Percentiles rank a stretch among this genome's conserved stretches.
Evolutionary conservation across 2,888 invertebrate species (phyloP).

Genomic region (Standfussiana lucernea): DNA sequence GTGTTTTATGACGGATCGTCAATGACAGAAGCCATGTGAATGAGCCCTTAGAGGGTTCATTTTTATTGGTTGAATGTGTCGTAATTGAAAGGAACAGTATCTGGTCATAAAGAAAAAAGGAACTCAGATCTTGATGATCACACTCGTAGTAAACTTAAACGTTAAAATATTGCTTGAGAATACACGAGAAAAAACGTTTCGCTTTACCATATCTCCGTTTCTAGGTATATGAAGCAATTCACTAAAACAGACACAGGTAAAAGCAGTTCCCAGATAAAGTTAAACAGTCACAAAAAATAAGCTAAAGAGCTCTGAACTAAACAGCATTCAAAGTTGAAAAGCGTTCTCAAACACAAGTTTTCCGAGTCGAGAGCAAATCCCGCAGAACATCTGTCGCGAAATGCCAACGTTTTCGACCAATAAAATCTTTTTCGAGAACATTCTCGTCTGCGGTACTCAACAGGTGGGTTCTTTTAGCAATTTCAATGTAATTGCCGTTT

Average conservation of each 20-base stretch:
- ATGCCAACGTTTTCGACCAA: conserved; percentile 81
- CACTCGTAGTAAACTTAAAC: conserved; percentile 11
- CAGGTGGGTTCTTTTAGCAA: conserved; percentile 88
- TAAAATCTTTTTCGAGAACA: conserved; percentile 86
- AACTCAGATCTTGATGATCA: conserved; percentile 21
- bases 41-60: conserved; percentile 8
- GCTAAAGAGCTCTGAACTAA: conserved; percentile 72
- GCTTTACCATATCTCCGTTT: conserved; percentile 15
- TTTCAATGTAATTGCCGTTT: conserved; percentile 86
- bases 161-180: conserved; percentile 82
- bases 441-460: conserved; percentile 78
- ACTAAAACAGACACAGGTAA: conserved; percentile 46
- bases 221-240: conserved; percentile 25
- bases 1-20: too few species aligned
- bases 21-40: too few species aligned
- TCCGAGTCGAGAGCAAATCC: conserved; percentile 79
- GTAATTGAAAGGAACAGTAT: not conserved
- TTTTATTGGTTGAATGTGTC: conserved; percentile 30
- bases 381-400: conserved; percentile 82
- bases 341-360: conserved; percentile 81
- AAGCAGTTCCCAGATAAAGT: conserved; percentile 68
- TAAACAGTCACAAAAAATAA: conserved; percentile 72
- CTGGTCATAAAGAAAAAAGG: not conserved
- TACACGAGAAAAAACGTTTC: conserved; percentile 72
- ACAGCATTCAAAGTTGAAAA: conserved; percentile 78